A percentile compares a stretch with the other conserved stretches of the same genome.
phyloP scores from a whole-genome alignment of 1,140 invertebrate genomes.

The Ooceraea biroi region DNA sequence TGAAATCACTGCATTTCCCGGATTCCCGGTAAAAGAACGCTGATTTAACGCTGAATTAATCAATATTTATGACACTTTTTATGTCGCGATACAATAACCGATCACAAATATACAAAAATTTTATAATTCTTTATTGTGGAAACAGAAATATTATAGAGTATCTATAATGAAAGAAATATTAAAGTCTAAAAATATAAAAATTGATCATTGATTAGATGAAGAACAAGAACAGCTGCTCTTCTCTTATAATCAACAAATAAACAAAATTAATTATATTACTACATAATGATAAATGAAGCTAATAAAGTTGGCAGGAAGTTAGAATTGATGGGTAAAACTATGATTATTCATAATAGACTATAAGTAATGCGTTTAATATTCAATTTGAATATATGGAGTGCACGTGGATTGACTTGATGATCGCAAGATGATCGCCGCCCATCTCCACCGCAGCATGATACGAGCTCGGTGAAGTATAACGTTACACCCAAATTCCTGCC shows the following conservation, averaged over 20 bases:
- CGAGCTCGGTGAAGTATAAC: constrained; percentile 60
- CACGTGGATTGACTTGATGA: background rate
- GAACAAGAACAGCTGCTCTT: background rate
- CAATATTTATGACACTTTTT: background rate
- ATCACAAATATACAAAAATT: background rate
- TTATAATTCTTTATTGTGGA: background rate
- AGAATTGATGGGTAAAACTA: background rate
- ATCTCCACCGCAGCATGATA: constrained; percentile 16
- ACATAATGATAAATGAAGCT: background rate
- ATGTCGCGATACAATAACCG: background rate
- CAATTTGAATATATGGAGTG: constrained; percentile 6
- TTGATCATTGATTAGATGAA: background rate
- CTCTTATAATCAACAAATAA: background rate
- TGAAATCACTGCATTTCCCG: constrained; percentile 59
- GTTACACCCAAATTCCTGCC: constrained; percentile 73
- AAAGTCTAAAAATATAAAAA: constrained; percentile 6
- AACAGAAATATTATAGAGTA: background rate
- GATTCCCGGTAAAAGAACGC: background rate
- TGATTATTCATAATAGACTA: background rate
- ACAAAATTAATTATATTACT: background rate
- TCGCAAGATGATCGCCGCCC: background rate
- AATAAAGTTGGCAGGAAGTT: background rate
- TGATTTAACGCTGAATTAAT: too few species aligned
- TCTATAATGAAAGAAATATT: background rate
- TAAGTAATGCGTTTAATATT: background rate